Evolutionary conservation across 2,797 vertebrate genomes (phyloP), one percentile per base, ranked within the genome.

Genomic region (Cottoperca gobio): DNA sequence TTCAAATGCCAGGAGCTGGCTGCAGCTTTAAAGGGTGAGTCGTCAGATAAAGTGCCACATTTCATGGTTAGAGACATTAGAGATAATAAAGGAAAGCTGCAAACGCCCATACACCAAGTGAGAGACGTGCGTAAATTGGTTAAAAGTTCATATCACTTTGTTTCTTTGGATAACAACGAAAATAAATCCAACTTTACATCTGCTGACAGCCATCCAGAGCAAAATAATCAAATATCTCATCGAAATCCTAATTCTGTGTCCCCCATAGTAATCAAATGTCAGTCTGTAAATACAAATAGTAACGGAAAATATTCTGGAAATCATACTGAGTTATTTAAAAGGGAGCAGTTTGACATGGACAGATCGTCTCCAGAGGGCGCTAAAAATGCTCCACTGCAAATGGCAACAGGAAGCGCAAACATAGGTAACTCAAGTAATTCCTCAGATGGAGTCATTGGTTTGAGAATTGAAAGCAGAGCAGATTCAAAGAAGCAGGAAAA

Each of bases 111-210:
- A 31, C 97, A 99, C 82, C 97, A 98, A 81, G 98, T 99, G 54
- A 93, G 97, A 28, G 98, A 99, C 62, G 97, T 99, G 79, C 93
- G 98, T 23, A 99, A 99, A 68, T 73, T 99, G 39, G 96, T 99
- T 31, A 99, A 99, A 84, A 97, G 96, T 45, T 96, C 95, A 0
- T 97, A 97, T 89, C 94, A 95, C 84, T 95, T 94, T 63, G 96
- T 97, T 35, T 95, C 97, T 37, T 89, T 95, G 37, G 97, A 99
- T 6, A 94, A 90, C 81, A 93, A 94, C 76, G 95, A 95, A 5
- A 93, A 90, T 40, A 95, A 94, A 84, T 84, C 94, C 52, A 91
- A 87, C 17, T 76, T 85, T 0, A 40, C 69, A 23, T 76, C 87
- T 10, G 92, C 91, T 3, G 95, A 96, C 65, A 92, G 90, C 61